Evolutionary conservation across 1,140 invertebrate species (phyloP).

Genomic region (Zaprionus davidi): DNA sequence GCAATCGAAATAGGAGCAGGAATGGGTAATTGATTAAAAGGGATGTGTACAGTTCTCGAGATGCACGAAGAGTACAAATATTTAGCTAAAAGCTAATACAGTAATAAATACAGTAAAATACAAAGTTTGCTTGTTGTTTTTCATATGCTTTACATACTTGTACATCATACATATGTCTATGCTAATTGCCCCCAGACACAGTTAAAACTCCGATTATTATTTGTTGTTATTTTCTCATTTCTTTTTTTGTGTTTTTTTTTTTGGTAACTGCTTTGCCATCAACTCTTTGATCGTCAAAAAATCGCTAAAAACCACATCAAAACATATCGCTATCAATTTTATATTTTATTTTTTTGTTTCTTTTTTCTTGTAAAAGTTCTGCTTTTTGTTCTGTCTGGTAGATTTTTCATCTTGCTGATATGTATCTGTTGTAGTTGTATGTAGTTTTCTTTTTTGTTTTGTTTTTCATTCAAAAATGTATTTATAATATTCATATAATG

Average conservation of each 20-base stretch:
- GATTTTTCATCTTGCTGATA: conserved; percentile 72
- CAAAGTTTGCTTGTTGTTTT: conserved; percentile 41
- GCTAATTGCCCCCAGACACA: conserved; percentile 44
- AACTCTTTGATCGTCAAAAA: conserved; percentile 72
- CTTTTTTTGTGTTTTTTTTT: conserved; percentile 18
- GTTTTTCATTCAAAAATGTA: conserved; percentile 61
- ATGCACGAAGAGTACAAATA: conserved; percentile 32
- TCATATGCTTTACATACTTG: conserved; percentile 45
- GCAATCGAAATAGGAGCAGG: conserved; percentile 8
- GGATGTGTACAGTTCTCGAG: conserved; percentile 29
- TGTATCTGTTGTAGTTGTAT: conserved; percentile 79
- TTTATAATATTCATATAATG: conserved; percentile 76
- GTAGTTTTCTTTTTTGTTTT: conserved; percentile 54
- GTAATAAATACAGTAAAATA: conserved; percentile 64
- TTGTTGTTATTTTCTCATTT: conserved; percentile 14
- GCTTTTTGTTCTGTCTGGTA: conserved; percentile 46
- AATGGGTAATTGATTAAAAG: conserved; percentile 1
- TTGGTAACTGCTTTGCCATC: conserved; percentile 78
- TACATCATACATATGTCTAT: conserved; percentile 38
- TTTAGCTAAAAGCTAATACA: conserved; percentile 42
- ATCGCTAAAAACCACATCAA: conserved; percentile 77
- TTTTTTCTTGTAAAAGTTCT: conserved; percentile 61
- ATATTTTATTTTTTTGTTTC: conserved; percentile 32
- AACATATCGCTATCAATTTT: conserved; percentile 71
- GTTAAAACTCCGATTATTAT: conserved; percentile 36